Conservation (phyloP, 2,888 invertebrate species). For the Brenthis hecate region DNA sequence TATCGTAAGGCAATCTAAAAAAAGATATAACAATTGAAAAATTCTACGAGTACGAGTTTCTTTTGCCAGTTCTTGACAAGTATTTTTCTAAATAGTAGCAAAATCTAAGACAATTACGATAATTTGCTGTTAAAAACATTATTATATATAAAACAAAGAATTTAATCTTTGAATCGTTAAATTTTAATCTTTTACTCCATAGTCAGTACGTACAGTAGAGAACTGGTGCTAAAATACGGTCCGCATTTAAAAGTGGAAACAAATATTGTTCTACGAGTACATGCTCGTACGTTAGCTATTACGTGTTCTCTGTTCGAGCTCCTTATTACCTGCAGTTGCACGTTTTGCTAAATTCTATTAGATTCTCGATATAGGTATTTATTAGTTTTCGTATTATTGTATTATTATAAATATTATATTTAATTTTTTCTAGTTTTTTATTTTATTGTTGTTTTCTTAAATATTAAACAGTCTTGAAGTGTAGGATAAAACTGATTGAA, state of each 20-base stretch:
- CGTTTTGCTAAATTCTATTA: conserved; percentile 2
- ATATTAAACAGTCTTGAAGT: no score
- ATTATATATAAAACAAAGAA: background rate
- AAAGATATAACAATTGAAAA: no score
- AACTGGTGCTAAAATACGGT: conserved; percentile 38
- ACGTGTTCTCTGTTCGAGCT: conserved; percentile 18
- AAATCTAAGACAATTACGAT: no score
- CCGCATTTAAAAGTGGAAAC: conserved; percentile 45
- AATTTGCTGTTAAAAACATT: no score
- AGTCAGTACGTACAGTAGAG: conserved; percentile 31
- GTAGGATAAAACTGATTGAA: no score
- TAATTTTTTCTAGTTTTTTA: no score
- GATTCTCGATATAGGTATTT: background rate
- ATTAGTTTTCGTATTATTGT: background rate
- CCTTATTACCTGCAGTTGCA: conserved; percentile 24
- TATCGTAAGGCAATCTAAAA: no score
- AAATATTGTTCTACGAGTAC: conserved; percentile 39
- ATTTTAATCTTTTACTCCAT: background rate
- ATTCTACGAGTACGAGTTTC: no score
- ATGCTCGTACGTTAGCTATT: conserved; percentile 13
- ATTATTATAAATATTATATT: no score
- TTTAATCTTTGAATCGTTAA: conserved; percentile 4
- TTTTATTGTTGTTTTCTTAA: no score
- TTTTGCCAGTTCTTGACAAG: no score
- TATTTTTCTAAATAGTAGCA: no score